Conservation (phyloP, 35 echinoderm and acorn worm genomes). For the Ophioderma brevispina region DNA sequence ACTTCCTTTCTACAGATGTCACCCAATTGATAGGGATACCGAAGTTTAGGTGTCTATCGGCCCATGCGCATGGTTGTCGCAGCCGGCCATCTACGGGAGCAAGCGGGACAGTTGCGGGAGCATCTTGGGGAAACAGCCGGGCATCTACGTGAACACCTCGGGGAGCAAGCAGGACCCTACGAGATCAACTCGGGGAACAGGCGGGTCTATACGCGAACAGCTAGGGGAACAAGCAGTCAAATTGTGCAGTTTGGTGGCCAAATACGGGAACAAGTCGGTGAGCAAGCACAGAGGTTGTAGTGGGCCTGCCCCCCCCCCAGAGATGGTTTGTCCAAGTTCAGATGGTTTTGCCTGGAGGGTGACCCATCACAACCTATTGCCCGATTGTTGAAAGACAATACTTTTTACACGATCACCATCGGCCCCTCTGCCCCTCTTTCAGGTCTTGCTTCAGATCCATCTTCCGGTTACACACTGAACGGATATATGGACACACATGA, state of each 20-base stretch:
- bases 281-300: no score
- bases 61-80: neutral
- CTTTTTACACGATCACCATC: slow-evolving; percentile 78
- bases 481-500: slow-evolving; percentile 90
- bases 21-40: no score
- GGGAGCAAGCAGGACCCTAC: neutral
- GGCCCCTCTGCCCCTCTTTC: slow-evolving; percentile 84
- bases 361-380: slow-evolving; percentile 64
- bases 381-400: slow-evolving; percentile 90
- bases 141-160: neutral
- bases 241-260: neutral
- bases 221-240: neutral
- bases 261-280: no score
- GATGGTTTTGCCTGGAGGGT: slow-evolving; percentile 74
- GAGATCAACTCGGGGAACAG: neutral
- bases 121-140: neutral
- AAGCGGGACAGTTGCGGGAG: neutral
- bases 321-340: slow-evolving; percentile 45
- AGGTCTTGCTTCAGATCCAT: slow-evolving; percentile 86
- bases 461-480: slow-evolving; percentile 89
- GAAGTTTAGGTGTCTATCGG: no score
- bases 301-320: no score
- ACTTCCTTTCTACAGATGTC: no score
- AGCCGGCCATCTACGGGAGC: neutral
- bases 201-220: neutral